Evolutionary conservation across 2,888 invertebrate genomes (phyloP).

Genomic region (Chrysodeixis includens): DNA sequence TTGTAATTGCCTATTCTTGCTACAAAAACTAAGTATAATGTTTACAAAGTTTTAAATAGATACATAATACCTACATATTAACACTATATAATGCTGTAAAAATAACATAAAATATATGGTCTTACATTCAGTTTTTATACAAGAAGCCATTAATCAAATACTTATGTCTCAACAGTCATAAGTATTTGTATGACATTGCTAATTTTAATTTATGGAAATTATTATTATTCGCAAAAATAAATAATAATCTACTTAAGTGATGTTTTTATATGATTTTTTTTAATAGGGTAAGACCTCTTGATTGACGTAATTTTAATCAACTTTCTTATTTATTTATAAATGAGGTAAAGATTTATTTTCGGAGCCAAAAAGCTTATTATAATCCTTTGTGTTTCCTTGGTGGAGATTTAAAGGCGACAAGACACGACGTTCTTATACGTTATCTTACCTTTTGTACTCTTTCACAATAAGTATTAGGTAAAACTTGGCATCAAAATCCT

Average conservation of each 20-base stretch:
- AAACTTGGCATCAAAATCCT: no score
- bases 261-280: no score
- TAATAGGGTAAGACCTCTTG: no score
- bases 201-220: no score
- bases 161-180: neutral
- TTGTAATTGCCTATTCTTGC: neutral
- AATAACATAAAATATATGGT: no score
- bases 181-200: neutral
- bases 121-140: neutral
- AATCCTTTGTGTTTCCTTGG: neutral
- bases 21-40: neutral
- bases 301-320: neutral
- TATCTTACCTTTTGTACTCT: no score
- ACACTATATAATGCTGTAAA: no score
- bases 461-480: no score
- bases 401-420: neutral
- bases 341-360: neutral
- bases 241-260: no score
- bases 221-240: no score
- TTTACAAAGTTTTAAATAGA: neutral
- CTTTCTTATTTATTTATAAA: neutral
- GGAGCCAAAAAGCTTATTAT: neutral
- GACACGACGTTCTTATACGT: neutral
- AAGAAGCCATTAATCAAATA: neutral
- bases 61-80: neutral